Percentiles rank a stretch among this genome's conserved stretches.
Conservation (phyloP, 2,797 vertebrate species). For the Oreochromis mossambicus region DNA sequence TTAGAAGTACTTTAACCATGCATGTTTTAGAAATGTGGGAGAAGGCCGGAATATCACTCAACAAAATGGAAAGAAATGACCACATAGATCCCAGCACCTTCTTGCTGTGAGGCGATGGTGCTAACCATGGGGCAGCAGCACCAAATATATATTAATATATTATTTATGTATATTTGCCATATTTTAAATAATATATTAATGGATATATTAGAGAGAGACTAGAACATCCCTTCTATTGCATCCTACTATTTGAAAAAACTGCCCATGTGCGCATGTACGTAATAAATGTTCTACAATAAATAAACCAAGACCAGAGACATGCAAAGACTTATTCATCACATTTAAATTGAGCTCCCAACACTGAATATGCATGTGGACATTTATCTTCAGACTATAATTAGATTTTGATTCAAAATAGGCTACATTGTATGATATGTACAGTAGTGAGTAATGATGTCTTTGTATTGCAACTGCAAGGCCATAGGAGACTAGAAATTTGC, state of each 20-base stretch:
- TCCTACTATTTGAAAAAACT: neutral
- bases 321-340: neutral
- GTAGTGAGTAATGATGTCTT: neutral
- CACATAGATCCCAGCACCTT: neutral
- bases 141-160: neutral
- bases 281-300: neutral
- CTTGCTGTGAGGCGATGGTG: neutral
- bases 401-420: neutral
- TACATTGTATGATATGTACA: neutral
- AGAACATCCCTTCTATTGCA: neutral
- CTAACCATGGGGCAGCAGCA: neutral
- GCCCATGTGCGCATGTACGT: accelerated
- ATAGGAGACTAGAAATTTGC: neutral
- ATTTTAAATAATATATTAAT: neutral
- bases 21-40: neutral
- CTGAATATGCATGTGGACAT: conserved; percentile 7
- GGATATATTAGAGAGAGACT: neutral
- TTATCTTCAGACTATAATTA: conserved; percentile 10
- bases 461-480: neutral
- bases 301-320: neutral
- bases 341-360: neutral
- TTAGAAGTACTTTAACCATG: neutral
- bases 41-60: neutral
- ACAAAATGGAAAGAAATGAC: neutral
- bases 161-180: neutral